Conservation (phyloP, 2,797 vertebrate species). For the Basileuterus tristriatus region DNA sequence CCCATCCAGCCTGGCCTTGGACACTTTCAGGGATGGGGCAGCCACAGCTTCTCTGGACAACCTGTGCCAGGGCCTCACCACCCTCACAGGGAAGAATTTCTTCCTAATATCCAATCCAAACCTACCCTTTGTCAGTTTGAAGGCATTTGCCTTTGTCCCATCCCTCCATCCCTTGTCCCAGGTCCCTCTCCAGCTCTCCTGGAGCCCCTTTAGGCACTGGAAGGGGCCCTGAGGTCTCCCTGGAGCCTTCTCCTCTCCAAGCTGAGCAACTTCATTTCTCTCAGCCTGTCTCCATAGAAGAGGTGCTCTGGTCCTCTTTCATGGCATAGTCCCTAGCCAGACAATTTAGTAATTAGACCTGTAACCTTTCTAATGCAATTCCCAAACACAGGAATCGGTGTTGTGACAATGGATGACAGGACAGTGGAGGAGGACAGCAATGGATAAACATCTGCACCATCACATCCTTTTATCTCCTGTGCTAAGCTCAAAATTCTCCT, state of each 20-base stretch:
- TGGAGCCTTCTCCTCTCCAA: background rate
- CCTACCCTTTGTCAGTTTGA: background rate
- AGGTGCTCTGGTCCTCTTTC: background rate
- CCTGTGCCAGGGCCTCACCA: rapidly evolving
- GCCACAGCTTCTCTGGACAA: rapidly evolving
- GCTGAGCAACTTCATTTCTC: background rate
- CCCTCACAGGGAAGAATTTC: background rate
- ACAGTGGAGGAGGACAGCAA: background rate
- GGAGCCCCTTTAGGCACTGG: background rate
- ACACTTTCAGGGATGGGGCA: background rate
- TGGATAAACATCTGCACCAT: background rate
- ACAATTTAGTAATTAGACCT: background rate
- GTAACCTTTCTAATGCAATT: background rate
- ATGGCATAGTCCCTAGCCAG: background rate
- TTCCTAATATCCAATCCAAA: background rate
- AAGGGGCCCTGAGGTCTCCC: background rate
- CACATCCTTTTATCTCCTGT: background rate
- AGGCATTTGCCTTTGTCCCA: background rate
- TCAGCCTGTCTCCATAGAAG: background rate
- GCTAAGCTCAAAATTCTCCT: background rate
- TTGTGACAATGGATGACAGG: background rate
- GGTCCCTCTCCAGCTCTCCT: background rate
- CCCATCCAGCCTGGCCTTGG: rapidly evolving
- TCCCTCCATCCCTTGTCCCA: background rate
- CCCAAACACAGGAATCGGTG: background rate